A percentile compares a stretch with the other conserved stretches of the same genome.
Conservation (phyloP, 2,113 vertebrate species). For the Panthera uncia region DNA sequence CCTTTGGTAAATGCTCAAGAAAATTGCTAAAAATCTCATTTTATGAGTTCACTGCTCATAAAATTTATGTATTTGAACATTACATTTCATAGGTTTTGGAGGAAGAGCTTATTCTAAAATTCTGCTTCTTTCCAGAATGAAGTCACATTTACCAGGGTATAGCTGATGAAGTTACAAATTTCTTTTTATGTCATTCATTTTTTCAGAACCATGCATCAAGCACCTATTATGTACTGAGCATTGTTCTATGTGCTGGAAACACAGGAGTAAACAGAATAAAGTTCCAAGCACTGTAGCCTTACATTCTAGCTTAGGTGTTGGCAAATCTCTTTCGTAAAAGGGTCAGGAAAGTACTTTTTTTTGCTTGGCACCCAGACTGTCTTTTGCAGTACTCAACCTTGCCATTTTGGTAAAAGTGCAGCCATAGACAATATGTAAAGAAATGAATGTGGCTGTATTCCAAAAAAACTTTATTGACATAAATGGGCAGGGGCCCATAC, state of each 20-base stretch:
- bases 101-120: neutral
- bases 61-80: slow-evolving; percentile 18
- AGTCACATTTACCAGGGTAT: neutral
- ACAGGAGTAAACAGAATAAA: neutral
- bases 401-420: neutral
- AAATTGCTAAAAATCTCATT: slow-evolving; percentile 32
- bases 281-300: neutral
- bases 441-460: neutral
- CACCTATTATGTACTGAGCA: neutral
- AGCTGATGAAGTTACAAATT: neutral
- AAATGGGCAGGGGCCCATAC: neutral
- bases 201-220: neutral
- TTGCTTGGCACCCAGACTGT: neutral
- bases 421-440: neutral
- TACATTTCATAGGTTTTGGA: neutral
- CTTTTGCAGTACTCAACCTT: neutral
- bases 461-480: slow-evolving; percentile 29
- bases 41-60: neutral
- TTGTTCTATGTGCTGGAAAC: neutral
- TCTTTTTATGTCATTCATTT: neutral
- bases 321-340: neutral
- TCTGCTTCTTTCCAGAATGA: neutral
- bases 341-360: neutral
- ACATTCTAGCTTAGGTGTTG: neutral
- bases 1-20: neutral